A percentile compares a stretch with the other conserved stretches of the same genome.
phyloP scores from a whole-genome alignment of 2,113 vertebrate species.

The Monopterus albus region DNA sequence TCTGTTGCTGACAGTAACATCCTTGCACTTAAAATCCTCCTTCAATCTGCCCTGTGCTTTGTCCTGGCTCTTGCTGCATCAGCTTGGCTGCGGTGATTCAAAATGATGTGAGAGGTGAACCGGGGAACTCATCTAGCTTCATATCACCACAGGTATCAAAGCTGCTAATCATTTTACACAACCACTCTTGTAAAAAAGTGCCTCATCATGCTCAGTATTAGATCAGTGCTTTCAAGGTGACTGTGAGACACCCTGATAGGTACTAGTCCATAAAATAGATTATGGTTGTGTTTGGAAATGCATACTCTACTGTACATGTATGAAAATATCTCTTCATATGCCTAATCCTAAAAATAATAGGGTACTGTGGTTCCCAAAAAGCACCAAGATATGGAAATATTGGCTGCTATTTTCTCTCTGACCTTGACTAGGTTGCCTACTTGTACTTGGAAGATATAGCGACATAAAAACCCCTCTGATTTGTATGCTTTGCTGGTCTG shows the following conservation, averaged over 20 bases:
- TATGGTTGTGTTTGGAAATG: too few species aligned
- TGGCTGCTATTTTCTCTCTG: constrained; percentile 22
- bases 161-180: constrained; percentile 42
- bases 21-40: constrained; percentile 38
- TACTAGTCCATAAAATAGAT: constrained; percentile 1
- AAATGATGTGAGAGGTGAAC: constrained; percentile 15
- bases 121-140: background rate
- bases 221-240: constrained; percentile 46
- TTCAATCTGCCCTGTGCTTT: constrained; percentile 42
- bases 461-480: constrained; percentile 3
- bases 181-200: background rate
- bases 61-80: constrained; percentile 7
- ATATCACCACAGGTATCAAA: constrained; percentile 12
- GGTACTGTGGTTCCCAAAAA: background rate
- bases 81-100: constrained; percentile 2
- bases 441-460: background rate
- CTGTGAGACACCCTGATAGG: constrained; percentile 13
- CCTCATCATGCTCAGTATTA: constrained; percentile 3
- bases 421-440: constrained; percentile 13
- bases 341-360: background rate
- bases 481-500: constrained; percentile 4
- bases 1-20: constrained; percentile 31
- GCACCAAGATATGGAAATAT: constrained; percentile 8
- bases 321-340: background rate
- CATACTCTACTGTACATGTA: too few species aligned